Percentiles rank a stretch among this genome's conserved stretches.
Conservation (phyloP, 1,140 invertebrate species). For the Lucilia sericata region DNA sequence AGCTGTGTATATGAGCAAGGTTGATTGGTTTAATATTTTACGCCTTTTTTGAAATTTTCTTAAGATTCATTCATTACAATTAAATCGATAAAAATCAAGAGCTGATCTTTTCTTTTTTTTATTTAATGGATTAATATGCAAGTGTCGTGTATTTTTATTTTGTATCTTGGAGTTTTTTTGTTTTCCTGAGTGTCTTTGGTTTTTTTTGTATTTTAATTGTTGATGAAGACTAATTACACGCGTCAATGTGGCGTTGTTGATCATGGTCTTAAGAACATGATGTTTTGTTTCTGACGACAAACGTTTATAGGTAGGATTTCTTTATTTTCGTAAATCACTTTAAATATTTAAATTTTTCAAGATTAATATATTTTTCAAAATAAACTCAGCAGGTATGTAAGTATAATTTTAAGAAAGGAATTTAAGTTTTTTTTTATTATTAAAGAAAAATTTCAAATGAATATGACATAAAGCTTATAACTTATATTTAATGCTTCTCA, state of each 20-base stretch:
- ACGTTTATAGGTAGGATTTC: background rate
- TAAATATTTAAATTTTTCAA: background rate
- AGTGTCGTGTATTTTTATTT: too few species aligned
- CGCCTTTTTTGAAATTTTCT: background rate
- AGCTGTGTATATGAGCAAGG: background rate
- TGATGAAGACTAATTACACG: constrained; percentile 42
- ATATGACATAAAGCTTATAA: constrained; percentile 53
- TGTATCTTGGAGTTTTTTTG: background rate
- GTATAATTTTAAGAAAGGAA: background rate
- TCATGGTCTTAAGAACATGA: background rate
- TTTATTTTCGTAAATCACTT: background rate
- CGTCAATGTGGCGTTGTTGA: constrained; percentile 17
- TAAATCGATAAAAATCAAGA: constrained; percentile 34
- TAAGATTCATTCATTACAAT: constrained; percentile 30
- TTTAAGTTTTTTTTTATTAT: background rate
- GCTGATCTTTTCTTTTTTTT: constrained; percentile 21
- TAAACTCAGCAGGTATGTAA: constrained; percentile 20
- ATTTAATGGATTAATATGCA: constrained; percentile 36
- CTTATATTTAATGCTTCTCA: constrained; percentile 72
- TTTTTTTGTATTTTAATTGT: background rate
- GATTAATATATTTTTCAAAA: background rate
- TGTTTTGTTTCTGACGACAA: background rate
- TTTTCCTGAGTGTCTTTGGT: background rate
- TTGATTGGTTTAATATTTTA: background rate
- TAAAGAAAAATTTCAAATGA: too few species aligned